phyloP scores from a whole-genome alignment of 1,140 invertebrate genomes.

The Brachionus koreanus region DNA sequence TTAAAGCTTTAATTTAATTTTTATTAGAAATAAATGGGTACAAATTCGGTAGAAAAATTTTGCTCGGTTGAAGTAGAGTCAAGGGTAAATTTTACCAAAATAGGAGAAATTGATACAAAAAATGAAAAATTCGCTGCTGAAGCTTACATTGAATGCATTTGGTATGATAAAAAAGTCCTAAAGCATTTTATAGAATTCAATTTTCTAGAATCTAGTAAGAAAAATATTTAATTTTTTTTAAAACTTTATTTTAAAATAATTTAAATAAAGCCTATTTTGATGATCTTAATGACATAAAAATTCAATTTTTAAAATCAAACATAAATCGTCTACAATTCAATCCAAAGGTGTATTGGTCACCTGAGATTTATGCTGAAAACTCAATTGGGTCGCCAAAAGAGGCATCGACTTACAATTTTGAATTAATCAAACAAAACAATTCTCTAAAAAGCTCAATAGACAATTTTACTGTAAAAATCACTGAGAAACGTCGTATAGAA shows the following conservation, averaged over 20 bases:
- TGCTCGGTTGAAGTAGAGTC: background rate
- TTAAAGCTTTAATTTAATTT: background rate
- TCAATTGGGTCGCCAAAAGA: slow-evolving; percentile 33
- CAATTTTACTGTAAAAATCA: background rate
- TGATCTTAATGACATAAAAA: slow-evolving; percentile 29
- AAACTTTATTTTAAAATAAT: background rate
- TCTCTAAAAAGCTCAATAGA: background rate
- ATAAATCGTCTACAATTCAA: background rate
- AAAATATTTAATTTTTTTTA: background rate
- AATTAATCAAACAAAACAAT: background rate
- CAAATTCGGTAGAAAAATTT: background rate
- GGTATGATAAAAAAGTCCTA: slow-evolving; percentile 34
- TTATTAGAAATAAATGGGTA: background rate
- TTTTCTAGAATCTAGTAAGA: background rate
- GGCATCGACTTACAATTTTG: background rate
- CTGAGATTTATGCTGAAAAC: slow-evolving; percentile 24
- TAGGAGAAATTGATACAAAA: slow-evolving; percentile 47
- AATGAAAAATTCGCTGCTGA: slow-evolving; percentile 46
- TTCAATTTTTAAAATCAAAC: slow-evolving; percentile 5
- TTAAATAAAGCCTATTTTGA: background rate
- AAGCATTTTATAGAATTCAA: slow-evolving; percentile 16
- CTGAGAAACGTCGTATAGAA: background rate
- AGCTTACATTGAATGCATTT: slow-evolving; percentile 45
- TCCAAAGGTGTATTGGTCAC: slow-evolving; percentile 14
- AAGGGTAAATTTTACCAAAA: slow-evolving; percentile 45